phyloP scores from a whole-genome alignment of 2,888 invertebrate species.

The Lycaena phlaeas region DNA sequence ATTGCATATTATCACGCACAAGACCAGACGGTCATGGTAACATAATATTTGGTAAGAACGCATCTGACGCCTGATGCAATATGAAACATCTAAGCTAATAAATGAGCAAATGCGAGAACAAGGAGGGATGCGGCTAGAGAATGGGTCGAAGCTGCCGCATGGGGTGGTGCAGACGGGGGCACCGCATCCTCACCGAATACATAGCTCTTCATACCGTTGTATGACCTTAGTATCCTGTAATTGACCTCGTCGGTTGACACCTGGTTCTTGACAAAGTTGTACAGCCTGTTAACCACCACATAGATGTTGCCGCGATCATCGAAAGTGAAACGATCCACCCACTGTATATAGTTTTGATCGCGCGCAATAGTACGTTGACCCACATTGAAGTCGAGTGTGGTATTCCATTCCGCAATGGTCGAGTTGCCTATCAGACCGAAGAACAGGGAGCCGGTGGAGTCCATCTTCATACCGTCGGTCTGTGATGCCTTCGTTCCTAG shows the following conservation, averaged over 20 bases:
- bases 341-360: conserved; percentile 79
- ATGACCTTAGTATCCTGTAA: conserved; percentile 77
- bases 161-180: conserved; percentile 19
- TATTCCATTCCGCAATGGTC: conserved; percentile 81
- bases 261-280: conserved; percentile 76
- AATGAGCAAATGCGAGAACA: conserved; percentile 43
- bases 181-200: conserved; percentile 63
- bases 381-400: conserved; percentile 66
- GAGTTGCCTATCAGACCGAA: conserved; percentile 79
- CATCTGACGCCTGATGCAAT: conserved; percentile 20
- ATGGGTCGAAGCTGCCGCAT: conserved; percentile 37
- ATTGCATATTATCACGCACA: conserved; percentile 56
- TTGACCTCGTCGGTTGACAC: conserved; percentile 75
- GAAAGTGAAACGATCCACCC: conserved; percentile 81
- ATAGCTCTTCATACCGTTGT: conserved; percentile 76
- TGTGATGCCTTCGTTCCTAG: conserved; percentile 78
- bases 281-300: conserved; percentile 78
- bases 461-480: conserved; percentile 84
- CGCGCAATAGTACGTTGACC: conserved; percentile 78
- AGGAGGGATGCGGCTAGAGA: conserved; percentile 38
- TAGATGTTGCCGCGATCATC: conserved; percentile 77
- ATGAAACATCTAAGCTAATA: conserved; percentile 49
- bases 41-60: conserved; percentile 65
- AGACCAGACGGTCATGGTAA: conserved; percentile 62
- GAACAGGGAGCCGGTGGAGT: conserved; percentile 78